Evolutionary conservation across 2,113 vertebrate species (phyloP), one percentile per base, ranked within the genome.

Genomic region (Fregata magnificens): DNA sequence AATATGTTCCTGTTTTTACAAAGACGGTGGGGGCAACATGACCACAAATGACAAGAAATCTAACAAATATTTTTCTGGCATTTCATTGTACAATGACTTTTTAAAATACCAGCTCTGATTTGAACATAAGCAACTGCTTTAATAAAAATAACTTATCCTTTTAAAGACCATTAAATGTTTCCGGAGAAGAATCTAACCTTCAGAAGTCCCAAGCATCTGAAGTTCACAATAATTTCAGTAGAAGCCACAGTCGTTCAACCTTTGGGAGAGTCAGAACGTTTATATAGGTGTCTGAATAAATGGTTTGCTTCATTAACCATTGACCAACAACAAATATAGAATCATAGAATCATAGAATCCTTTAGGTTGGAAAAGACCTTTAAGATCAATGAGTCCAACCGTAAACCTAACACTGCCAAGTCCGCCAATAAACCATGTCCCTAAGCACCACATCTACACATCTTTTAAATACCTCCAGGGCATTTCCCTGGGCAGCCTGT

Each of bases 51-150:
- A 76, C 53, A 91, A 76, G 44, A 93, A 83, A 32, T 63, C 81
- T 78, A 93, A 93, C 31, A 95, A 92, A 82, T 93, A 92, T 78
- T 91, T 92, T 95, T 81, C 42, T 90, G 44, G 45, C 45, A 67
- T 89, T 93, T 93, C 13, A 0, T 36, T 78, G 26, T 79, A 72
- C 50, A 42, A 52, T 93, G 81, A 89, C 79, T 96, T 92, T 77
- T 88, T 16, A 70, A 96, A 96, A 90, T 92, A 84, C 58, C 76
- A 83, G 10, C 31, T 88, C 63, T 58, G 32, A 81, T 94, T 77
- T 90, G 44, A 92, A 85, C 2, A 6, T 44, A 72, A 94, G 40
- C 38, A 83, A 65, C 25, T 56, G 31, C 34, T 87, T 76, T 80
- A 90, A 85, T 72, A 91, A 86, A 88, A 94, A 74, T 49, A 69